phyloP scores from a whole-genome alignment of 2,888 invertebrate species.

The Anoplius nigerrimus region DNA sequence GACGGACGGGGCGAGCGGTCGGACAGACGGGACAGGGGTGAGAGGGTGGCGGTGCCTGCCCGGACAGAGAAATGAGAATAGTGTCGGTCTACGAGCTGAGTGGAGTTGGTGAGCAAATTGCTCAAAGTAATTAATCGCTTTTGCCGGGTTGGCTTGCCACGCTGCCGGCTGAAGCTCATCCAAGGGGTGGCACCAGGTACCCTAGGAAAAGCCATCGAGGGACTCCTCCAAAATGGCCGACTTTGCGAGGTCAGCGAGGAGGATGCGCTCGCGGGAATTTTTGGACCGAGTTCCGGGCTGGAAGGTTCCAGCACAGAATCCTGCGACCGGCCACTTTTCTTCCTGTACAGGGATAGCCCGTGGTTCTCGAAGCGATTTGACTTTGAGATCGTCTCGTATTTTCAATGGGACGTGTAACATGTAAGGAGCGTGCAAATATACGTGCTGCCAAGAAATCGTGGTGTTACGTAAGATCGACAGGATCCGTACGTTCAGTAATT shows the following conservation, averaged over 20 bases:
- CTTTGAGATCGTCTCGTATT: no score
- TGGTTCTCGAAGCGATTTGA: no score
- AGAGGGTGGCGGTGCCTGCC: constrained; percentile 48
- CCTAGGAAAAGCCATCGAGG: constrained; percentile 61
- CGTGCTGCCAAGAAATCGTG: no score
- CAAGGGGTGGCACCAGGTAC: constrained; percentile 69
- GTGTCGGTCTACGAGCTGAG: constrained; percentile 73
- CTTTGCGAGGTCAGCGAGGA: constrained; percentile 44
- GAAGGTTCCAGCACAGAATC: no score
- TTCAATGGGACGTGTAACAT: no score
- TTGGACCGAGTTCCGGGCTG: no score
- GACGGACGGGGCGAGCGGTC: constrained; percentile 45
- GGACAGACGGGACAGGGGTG: constrained; percentile 45
- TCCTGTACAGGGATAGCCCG: no score
- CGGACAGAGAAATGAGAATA: constrained; percentile 73
- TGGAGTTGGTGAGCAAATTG: constrained; percentile 74
- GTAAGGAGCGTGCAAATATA: no score
- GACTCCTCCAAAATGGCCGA: constrained; percentile 66
- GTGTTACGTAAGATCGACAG: no score
- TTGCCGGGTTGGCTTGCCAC: constrained; percentile 72
- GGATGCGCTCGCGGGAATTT: neutral
- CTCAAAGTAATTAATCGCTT: constrained; percentile 75
- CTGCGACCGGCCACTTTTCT: no score
- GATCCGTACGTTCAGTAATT: no score
- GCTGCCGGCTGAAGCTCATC: constrained; percentile 70